phyloP scores from a whole-genome alignment of 2,888 invertebrate species.

The Hemithea aestivaria region DNA sequence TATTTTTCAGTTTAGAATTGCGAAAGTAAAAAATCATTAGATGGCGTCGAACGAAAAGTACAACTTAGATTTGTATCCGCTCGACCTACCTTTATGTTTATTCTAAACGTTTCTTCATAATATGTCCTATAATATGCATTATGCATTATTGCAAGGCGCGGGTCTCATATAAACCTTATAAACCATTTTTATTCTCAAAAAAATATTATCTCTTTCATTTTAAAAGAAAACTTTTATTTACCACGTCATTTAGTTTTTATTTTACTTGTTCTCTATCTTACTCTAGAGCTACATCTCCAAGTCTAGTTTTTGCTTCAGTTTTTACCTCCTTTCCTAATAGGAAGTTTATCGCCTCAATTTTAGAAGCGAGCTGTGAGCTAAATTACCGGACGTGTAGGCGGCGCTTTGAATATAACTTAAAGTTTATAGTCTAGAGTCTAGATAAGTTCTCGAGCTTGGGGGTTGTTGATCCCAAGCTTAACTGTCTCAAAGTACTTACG shows the following conservation, averaged over 20 bases:
- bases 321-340: slow-evolving; percentile 10
- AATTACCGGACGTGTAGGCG: slow-evolving; percentile 20
- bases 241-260: neutral
- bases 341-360: slow-evolving; percentile 15
- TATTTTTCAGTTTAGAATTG: too few species aligned
- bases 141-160: too few species aligned
- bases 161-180: too few species aligned
- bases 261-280: neutral
- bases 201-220: slow-evolving; percentile 4
- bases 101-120: too few species aligned
- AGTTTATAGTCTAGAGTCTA: slow-evolving; percentile 12
- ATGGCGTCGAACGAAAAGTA: too few species aligned
- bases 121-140: too few species aligned
- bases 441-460: slow-evolving; percentile 17
- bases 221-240: neutral
- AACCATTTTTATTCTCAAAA: too few species aligned
- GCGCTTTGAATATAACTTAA: slow-evolving; percentile 20
- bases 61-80: too few species aligned
- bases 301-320: slow-evolving; percentile 6
- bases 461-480: slow-evolving; percentile 15
- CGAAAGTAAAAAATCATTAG: too few species aligned
- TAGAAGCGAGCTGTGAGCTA: slow-evolving; percentile 13
- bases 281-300: too few species aligned
- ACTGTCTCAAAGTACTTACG: too few species aligned
- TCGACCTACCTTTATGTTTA: too few species aligned